phyloP scores from a whole-genome alignment of 2,888 invertebrate species.

The Mayetiola destructor region DNA sequence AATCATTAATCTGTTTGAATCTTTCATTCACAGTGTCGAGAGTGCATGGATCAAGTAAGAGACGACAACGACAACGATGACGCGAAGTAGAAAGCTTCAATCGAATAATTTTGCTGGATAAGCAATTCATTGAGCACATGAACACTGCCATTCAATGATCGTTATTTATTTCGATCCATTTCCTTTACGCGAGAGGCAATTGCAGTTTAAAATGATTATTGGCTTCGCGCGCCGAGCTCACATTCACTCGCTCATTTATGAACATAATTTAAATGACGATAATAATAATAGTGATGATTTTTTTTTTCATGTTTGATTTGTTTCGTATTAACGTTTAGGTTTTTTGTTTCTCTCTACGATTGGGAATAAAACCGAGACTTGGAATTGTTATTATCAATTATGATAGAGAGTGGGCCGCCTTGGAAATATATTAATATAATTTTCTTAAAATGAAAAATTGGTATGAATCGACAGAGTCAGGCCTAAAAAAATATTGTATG shows the following conservation, averaged over 20 bases:
- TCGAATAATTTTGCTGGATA: background rate
- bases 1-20: too few relatives aligned
- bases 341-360: background rate
- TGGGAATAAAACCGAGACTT: background rate
- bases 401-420: slow-evolving; percentile 7
- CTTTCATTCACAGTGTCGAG: too few relatives aligned
- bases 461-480: too few relatives aligned
- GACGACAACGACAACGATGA: too few relatives aligned
- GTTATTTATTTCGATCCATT: slow-evolving; percentile 10
- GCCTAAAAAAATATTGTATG: too few relatives aligned
- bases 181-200: background rate
- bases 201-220: background rate
- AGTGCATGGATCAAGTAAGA: too few relatives aligned
- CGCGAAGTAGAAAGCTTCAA: too few relatives aligned
- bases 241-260: too few relatives aligned
- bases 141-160: slow-evolving; percentile 4
- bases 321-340: background rate
- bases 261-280: slow-evolving; percentile 6
- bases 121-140: slow-evolving; percentile 5
- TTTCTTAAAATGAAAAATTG: slow-evolving; percentile 3
- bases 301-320: background rate
- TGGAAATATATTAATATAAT: too few relatives aligned
- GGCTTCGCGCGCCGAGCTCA: slow-evolving; percentile 10
- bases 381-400: slow-evolving; percentile 9
- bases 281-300: slow-evolving; percentile 8